Base-by-base conservation (phyloP, 2,113 vertebrate genomes). In the Nansenia antarctica region DNA sequence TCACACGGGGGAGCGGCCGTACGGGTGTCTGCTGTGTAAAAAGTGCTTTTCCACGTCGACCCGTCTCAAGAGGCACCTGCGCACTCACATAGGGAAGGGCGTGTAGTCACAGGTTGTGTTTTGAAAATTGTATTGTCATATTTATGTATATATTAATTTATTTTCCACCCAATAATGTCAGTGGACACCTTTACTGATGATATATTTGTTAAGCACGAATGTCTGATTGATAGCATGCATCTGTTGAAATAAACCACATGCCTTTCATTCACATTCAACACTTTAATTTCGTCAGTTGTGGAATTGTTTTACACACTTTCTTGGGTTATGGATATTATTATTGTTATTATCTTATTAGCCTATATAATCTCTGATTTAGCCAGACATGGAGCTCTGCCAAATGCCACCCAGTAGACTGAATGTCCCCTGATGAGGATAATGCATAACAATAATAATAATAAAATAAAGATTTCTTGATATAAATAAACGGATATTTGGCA, bases 1-100 rank as follows among this genome's bases (percentile, higher is more conserved):
- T 4, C 87, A 87, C 75, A 85, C 83, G 0, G 80, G 87, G 1
- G 81, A 88, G 55, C 84, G 80, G 47, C 85, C 83, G 0, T 76
- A 88, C 71, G 32, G 58, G 67, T 88, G 87, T 11, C 6, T 49
- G 11, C 24, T 81, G 26, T 88, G 86, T 45, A 77, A 73, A 65
- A 87, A 87, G 67, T 35, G 63, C 9, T 87, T 87, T 71, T 85
- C 72, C 0, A 82, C 82, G 0, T 81, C 85, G 0, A 81, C 81
- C 0, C 68, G 73, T 59, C 78, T 86, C 11, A 88, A 79, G 78
- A 86, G 82, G 69, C 85, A 85, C 61, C 1, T 37, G 5, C 71
- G 55, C 11, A 79, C 74, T 3, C 83, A 87, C 67, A 30, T 49
- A 34, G 81, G 75, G n/a, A 83, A 83, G 30, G 37, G 9, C 0